These are phyloP conservation scores for Pandemis heparana DNA, from an alignment of 2,888 invertebrate genomes.

Conservation along the genomic window DNA sequence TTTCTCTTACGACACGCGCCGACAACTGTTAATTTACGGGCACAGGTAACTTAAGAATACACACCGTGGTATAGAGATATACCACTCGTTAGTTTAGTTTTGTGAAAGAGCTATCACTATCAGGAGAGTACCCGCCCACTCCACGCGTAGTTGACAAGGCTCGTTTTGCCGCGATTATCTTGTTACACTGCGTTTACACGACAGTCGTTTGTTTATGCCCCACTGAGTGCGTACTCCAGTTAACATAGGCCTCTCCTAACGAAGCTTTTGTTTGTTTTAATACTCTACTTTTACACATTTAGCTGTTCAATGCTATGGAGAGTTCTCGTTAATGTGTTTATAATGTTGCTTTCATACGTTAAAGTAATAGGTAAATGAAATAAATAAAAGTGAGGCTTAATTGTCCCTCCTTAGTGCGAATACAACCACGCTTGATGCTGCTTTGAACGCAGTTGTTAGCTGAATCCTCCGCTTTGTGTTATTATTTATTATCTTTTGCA, in stretches of 20 bases:
- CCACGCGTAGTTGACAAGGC: conserved; percentile 50
- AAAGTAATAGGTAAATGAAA: background rate
- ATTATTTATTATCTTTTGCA: conserved; percentile 16
- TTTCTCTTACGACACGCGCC: too few relatives aligned
- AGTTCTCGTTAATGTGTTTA: background rate
- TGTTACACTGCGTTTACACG: conserved; percentile 52
- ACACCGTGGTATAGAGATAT: background rate
- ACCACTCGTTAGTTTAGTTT: background rate
- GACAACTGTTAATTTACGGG: too few relatives aligned
- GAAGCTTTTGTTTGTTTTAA: background rate
- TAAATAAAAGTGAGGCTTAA: background rate
- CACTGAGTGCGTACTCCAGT: conserved; percentile 32
- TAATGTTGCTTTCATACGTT: background rate
- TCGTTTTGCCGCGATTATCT: conserved; percentile 50
- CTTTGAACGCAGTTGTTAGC: conserved; percentile 28
- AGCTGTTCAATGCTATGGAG: background rate
- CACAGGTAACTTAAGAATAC: background rate
- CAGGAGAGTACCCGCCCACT: conserved; percentile 47
- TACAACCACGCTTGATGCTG: conserved; percentile 32
- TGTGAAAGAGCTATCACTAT: conserved; percentile 31
- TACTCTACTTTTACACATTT: background rate
- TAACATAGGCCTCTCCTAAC: conserved; percentile 6
- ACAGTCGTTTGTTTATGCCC: conserved; percentile 34
- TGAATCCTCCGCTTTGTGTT: conserved; percentile 24
- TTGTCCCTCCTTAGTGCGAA: conserved; percentile 13